These are phyloP conservation scores for Mactromeris polynyma DNA, from an alignment of 2,888 invertebrate genomes.

Conservation along the genomic window DNA sequence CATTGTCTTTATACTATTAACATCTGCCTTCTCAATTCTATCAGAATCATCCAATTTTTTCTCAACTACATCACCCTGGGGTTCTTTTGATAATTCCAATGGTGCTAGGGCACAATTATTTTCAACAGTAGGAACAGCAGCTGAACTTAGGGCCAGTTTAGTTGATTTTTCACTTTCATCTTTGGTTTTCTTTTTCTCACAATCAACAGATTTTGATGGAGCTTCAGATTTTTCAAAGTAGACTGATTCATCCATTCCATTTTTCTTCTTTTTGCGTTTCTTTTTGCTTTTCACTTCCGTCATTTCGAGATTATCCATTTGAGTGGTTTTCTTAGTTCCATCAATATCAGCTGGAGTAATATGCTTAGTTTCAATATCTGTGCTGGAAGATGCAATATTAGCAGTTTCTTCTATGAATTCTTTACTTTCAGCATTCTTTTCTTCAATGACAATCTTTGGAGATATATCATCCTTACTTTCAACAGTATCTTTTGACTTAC, in stretches of 20 bases:
- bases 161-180: background rate
- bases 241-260: slow-evolving; percentile 38
- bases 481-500: background rate
- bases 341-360: background rate
- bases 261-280: slow-evolving; percentile 43
- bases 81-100: background rate
- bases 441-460: background rate
- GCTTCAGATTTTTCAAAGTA: slow-evolving; percentile 20
- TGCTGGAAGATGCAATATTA: background rate
- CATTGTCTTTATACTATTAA: background rate
- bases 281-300: slow-evolving; percentile 57
- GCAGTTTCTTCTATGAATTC: background rate
- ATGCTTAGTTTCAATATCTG: background rate
- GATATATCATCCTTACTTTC: background rate
- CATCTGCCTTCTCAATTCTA: background rate
- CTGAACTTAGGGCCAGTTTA: background rate
- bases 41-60: background rate
- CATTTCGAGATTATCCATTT: slow-evolving; percentile 22
- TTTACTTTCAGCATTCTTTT: background rate
- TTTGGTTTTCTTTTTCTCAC: background rate
- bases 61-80: background rate
- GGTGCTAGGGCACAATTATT: background rate
- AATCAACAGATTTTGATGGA: background rate
- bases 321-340: background rate
- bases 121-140: background rate